Evolutionary conservation across 2,113 vertebrate genomes (phyloP).

Genomic region (Sander vitreus): DNA sequence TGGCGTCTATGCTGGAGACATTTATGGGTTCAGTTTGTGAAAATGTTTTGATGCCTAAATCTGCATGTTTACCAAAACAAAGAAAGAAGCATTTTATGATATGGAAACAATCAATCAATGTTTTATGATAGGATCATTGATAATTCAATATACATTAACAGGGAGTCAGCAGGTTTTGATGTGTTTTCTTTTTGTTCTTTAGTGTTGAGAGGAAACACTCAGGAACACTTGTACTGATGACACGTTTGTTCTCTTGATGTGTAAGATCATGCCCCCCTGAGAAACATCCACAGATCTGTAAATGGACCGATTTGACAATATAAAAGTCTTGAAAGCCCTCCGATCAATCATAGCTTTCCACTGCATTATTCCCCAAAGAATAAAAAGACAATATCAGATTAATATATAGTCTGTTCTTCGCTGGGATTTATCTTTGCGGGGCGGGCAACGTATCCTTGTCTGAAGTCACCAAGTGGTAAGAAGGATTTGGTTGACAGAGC

Average conservation of each 20-base stretch:
- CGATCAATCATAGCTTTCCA: slow-evolving; percentile 76
- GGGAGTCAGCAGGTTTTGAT: background rate
- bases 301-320: slow-evolving; percentile 70
- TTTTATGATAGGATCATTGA: background rate
- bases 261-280: slow-evolving; percentile 54
- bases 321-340: slow-evolving; percentile 71
- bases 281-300: slow-evolving; percentile 64
- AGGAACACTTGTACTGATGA: slow-evolving; percentile 37
- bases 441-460: slow-evolving; percentile 73
- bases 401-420: slow-evolving; percentile 79
- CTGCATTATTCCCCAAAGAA: slow-evolving; percentile 80
- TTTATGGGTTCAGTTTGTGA: slow-evolving; percentile 6
- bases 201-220: slow-evolving; percentile 32
- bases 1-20: slow-evolving; percentile 20
- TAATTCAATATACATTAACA: background rate
- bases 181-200: slow-evolving; percentile 14
- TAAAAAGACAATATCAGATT: slow-evolving; percentile 81
- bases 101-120: background rate
- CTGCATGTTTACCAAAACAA: slow-evolving; percentile 12
- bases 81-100: background rate
- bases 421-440: slow-evolving; percentile 77
- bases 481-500: slow-evolving; percentile 81
- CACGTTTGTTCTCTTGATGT: slow-evolving; percentile 51
- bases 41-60: slow-evolving; percentile 13
- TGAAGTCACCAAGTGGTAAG: slow-evolving; percentile 77